A percentile compares a stretch with the other conserved stretches of the same genome.
phyloP scores from a whole-genome alignment of 2,888 invertebrate species.

The Slavum lentiscoides region DNA sequence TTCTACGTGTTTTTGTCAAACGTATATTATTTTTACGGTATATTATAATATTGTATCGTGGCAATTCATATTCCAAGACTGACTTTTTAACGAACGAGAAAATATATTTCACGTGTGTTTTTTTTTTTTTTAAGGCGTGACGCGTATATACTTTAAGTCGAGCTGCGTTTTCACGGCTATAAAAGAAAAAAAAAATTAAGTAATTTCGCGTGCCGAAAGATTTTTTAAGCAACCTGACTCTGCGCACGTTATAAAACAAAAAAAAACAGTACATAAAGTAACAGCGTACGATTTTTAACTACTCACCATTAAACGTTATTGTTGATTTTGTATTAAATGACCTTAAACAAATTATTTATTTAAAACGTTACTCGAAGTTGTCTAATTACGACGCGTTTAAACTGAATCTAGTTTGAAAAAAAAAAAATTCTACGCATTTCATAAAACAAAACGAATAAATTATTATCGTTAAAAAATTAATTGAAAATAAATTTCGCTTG shows the following conservation, averaged over 20 bases:
- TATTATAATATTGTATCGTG: too few relatives aligned
- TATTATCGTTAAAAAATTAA: too few relatives aligned
- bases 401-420: too few relatives aligned
- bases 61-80: background rate
- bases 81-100: background rate
- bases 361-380: too few relatives aligned
- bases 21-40: background rate
- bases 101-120: background rate
- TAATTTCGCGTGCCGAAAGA: background rate
- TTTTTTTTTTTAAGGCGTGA: background rate
- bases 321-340: conserved; percentile 1
- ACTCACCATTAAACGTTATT: background rate
- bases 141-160: background rate
- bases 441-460: too few relatives aligned
- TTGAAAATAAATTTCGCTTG: too few relatives aligned
- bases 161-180: background rate
- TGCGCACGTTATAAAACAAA: background rate
- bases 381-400: background rate
- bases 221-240: background rate
- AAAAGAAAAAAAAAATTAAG: background rate
- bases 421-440: too few relatives aligned
- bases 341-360: background rate
- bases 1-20: background rate
- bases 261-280: background rate
- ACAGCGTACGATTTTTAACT: background rate